A percentile compares a stretch with the other conserved stretches of the same genome.
These are phyloP conservation scores for Rhinoraja longicauda DNA, from an alignment of 2,797 vertebrate genomes.

Conservation along the genomic window DNA sequence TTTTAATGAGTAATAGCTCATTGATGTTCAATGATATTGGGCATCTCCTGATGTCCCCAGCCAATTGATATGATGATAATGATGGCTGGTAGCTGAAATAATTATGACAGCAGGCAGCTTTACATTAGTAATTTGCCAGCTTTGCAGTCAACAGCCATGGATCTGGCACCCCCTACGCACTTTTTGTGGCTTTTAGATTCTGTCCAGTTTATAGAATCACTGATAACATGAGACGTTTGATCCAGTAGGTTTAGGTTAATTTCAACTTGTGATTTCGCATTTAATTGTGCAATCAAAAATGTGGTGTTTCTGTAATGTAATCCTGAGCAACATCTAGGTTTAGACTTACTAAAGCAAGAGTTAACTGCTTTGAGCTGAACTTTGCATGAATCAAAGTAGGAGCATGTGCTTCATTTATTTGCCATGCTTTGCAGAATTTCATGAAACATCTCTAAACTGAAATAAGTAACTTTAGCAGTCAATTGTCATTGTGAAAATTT, in stretches of 20 bases:
- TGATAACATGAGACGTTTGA: background rate
- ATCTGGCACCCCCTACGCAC: background rate
- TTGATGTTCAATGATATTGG: too few species aligned
- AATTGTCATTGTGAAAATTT: background rate
- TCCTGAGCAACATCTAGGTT: background rate
- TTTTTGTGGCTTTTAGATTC: background rate
- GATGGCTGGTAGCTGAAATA: too few species aligned
- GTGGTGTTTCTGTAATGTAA: conserved; percentile 16
- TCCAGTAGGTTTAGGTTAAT: conserved; percentile 9
- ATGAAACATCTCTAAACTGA: background rate
- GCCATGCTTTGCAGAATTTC: conserved; percentile 1
- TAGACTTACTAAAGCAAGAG: conserved; percentile 11
- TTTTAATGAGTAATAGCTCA: too few species aligned
- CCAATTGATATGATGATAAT: too few species aligned
- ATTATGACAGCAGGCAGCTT: too few species aligned
- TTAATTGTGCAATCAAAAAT: conserved; percentile 13
- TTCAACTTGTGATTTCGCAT: conserved; percentile 16
- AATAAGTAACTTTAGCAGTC: background rate
- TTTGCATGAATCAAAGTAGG: conserved; percentile 18
- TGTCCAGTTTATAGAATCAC: background rate
- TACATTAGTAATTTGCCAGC: too few species aligned
- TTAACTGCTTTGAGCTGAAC: conserved; percentile 15
- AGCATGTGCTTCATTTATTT: conserved; percentile 32
- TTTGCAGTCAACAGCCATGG: too few species aligned
- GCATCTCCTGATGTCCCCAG: too few species aligned